Evolutionary conservation across 2,113 vertebrate species (phyloP), one percentile per base, ranked within the genome.

Genomic region (Caranx ignobilis): DNA sequence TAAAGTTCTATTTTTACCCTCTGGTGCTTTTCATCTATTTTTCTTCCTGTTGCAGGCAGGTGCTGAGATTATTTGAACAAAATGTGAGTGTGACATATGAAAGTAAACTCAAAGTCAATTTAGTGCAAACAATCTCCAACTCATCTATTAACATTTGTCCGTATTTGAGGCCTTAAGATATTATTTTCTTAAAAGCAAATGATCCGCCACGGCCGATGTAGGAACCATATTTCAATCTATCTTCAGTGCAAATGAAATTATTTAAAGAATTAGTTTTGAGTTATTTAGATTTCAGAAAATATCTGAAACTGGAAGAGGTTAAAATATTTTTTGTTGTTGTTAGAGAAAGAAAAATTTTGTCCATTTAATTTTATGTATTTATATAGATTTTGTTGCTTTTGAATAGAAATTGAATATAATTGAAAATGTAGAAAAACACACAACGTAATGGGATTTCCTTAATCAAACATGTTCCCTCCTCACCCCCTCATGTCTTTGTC

Each of bases 401-500:
- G 16, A 76, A 59, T 3, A 21, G 1, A 72, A 31, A 39, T 26
- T 39, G 35, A 7, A 19, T 12, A 4, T 3, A 3, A 41, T 37
- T 5, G 1, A 50, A 10, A 50, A 41, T 12, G 5, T 55, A 43
- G 16, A 67, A 31, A 48, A 31, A n/a, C 15, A 8, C 19, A 6
- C n/a, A 3, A 11, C 5, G 21, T 48, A 48, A 18, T 32, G 21
- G 15, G 2, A 6, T 43, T 11, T 37, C 4, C 47, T 21, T 12
- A 4, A 4, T 61, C n/a, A 39, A n/a, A 54, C 67, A 34, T 69
- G 16, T 66, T 60, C 54, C 63, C 37, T 11, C 55, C 56, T 78
- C 47, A 31, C 45, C 47, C 47, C 43, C 54, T 68, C 2, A n/a
- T 55, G 79, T 73, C 26, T 79, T 71, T 47, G 63, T 81, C 74